Conservation (phyloP, 2,888 invertebrate genomes). For the Leptarthrus brevirostris region DNA sequence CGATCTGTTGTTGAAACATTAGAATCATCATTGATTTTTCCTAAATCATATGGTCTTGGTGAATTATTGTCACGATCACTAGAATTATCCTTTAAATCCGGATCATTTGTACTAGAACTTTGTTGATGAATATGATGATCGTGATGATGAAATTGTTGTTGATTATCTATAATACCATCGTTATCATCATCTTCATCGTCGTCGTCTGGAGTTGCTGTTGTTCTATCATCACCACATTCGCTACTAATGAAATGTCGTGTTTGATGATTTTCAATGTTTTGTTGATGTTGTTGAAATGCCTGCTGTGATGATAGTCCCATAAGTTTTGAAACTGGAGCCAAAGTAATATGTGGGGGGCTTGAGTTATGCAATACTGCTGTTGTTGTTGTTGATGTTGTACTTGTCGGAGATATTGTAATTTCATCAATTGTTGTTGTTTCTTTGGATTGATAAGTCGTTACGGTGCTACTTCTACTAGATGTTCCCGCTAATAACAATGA, state of each 20-base stretch:
- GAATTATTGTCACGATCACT: constrained; percentile 37
- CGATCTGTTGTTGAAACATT: constrained; percentile 37
- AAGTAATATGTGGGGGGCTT: constrained; percentile 44
- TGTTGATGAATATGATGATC: neutral
- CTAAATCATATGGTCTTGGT: constrained; percentile 26
- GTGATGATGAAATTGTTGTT: neutral
- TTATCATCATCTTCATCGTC: constrained; percentile 47
- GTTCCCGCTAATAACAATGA: constrained; percentile 61
- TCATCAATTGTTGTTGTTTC: constrained; percentile 5
- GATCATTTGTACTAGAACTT: neutral
- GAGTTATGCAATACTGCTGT: neutral
- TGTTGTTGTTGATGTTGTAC: neutral
- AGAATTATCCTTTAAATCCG: constrained; percentile 10
- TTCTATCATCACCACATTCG: constrained; percentile 32
- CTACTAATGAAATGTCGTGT: constrained; percentile 28
- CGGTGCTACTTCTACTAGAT: constrained; percentile 49
- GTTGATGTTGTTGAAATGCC: neutral
- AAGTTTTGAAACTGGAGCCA: constrained; percentile 54
- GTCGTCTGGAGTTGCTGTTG: neutral
- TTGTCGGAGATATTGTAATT: constrained; percentile 21
- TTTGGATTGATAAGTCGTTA: neutral
- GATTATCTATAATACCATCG: constrained; percentile 13
- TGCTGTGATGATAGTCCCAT: constrained; percentile 31
- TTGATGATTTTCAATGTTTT: constrained; percentile 17
- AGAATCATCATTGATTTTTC: constrained; percentile 39